These are phyloP conservation scores for Morone chrysops DNA, from an alignment of 2,113 vertebrate genomes.

Conservation along the genomic window DNA sequence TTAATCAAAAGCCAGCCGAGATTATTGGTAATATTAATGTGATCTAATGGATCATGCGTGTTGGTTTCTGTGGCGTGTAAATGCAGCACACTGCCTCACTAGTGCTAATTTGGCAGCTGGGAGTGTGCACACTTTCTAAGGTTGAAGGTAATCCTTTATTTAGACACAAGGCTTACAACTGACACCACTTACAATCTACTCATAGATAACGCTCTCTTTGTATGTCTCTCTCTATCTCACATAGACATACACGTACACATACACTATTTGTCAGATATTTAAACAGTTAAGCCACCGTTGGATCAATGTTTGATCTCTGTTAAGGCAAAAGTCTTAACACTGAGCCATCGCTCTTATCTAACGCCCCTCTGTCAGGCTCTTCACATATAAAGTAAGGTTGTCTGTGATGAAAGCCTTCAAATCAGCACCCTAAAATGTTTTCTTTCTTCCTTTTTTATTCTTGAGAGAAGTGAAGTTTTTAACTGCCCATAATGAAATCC, in stretches of 20 bases:
- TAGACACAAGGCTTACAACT: slow-evolving; percentile 57
- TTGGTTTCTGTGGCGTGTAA: slow-evolving; percentile 8
- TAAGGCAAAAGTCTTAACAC: slow-evolving; percentile 49
- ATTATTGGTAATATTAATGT: not conserved
- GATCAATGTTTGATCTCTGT: slow-evolving; percentile 39
- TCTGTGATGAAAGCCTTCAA: slow-evolving; percentile 10
- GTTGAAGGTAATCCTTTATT: slow-evolving; percentile 72
- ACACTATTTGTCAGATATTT: slow-evolving; percentile 21
- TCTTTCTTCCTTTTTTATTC: not conserved
- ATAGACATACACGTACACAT: not conserved
- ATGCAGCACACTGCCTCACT: not conserved
- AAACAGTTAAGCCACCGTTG: slow-evolving; percentile 30
- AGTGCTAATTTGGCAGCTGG: slow-evolving; percentile 42
- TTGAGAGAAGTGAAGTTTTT: not conserved
- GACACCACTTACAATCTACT: slow-evolving; percentile 41
- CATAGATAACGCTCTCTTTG: slow-evolving; percentile 9
- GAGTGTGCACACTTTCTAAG: slow-evolving; percentile 45
- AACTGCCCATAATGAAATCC: too few species aligned
- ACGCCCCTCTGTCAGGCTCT: not conserved
- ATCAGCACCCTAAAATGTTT: slow-evolving; percentile 24
- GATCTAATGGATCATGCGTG: slow-evolving; percentile 2
- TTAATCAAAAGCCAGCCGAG: not conserved
- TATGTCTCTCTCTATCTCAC: not conserved
- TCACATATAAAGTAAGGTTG: not conserved
- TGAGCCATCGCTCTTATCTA: slow-evolving; percentile 14